Evolutionary conservation across 1,140 invertebrate species (phyloP).

Genomic region (Drosophila parvula): DNA sequence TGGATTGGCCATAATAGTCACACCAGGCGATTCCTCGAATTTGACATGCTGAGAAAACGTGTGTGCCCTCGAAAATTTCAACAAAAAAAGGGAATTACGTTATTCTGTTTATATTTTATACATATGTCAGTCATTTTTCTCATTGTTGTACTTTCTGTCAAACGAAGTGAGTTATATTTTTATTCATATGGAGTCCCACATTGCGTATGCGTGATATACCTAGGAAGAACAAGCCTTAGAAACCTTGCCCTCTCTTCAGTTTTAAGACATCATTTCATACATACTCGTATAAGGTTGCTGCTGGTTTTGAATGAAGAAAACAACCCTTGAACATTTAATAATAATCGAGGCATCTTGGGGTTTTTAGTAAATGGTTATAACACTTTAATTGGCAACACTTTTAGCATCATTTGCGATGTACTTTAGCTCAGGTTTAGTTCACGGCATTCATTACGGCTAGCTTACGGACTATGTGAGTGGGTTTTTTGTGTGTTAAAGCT

Average conservation of each 20-base stretch:
- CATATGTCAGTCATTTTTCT: background rate
- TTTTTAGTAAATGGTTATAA: slow-evolving; percentile 75
- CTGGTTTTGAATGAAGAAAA: too few relatives aligned
- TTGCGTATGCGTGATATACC: slow-evolving; percentile 1
- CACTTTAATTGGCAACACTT: slow-evolving; percentile 72
- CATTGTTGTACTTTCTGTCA: background rate
- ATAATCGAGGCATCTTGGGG: background rate
- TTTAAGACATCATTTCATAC: too few relatives aligned
- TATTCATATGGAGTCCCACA: background rate
- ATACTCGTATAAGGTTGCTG: too few relatives aligned
- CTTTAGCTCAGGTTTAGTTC: slow-evolving; percentile 57
- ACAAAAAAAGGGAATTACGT: too few relatives aligned
- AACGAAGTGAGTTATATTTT: background rate
- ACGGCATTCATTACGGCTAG: slow-evolving; percentile 47
- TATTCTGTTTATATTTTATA: too few relatives aligned
- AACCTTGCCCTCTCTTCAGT: too few relatives aligned
- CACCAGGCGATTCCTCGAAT: background rate
- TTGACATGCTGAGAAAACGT: background rate
- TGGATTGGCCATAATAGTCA: slow-evolving; percentile 26
- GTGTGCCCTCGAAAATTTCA: background rate
- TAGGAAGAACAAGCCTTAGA: too few relatives aligned
- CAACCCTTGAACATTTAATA: background rate
- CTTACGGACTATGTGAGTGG: slow-evolving; percentile 73
- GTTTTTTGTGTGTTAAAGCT: slow-evolving; percentile 69
- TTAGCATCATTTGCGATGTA: slow-evolving; percentile 72